Percentiles rank a stretch among this genome's conserved stretches.
Conservation (phyloP, 2,797 vertebrate genomes). For the Hozukius guyotensis region DNA sequence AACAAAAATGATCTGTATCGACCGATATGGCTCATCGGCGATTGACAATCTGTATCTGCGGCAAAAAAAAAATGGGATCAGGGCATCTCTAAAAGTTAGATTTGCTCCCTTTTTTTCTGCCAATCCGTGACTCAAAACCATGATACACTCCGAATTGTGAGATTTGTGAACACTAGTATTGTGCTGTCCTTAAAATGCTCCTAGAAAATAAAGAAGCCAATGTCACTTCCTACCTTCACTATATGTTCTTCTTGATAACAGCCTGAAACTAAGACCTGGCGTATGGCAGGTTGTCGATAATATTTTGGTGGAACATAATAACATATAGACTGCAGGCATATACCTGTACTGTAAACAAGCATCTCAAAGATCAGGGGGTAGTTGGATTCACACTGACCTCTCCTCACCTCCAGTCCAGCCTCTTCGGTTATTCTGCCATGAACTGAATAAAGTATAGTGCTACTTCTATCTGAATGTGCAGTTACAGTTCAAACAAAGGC, state of each 20-base stretch:
- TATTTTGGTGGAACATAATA: slow-evolving; percentile 7
- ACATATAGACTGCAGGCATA: neutral
- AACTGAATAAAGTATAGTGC: neutral
- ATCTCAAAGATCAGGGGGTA: neutral
- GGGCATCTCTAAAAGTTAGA: too few relatives aligned
- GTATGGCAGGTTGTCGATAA: neutral
- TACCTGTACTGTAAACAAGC: neutral
- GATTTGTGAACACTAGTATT: neutral
- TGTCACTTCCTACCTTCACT: neutral
- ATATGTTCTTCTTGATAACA: neutral
- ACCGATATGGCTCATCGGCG: too few relatives aligned
- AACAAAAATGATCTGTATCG: too few relatives aligned
- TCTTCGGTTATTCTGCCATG: neutral
- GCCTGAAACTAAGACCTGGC: neutral
- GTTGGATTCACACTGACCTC: slow-evolving; percentile 11
- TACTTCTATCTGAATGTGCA: slow-evolving; percentile 17
- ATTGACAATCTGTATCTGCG: too few relatives aligned
- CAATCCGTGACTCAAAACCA: too few relatives aligned
- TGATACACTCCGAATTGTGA: too few relatives aligned
- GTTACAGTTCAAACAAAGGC: slow-evolving; percentile 12
- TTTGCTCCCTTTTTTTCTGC: too few relatives aligned
- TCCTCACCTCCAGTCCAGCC: neutral
- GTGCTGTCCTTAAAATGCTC: neutral
- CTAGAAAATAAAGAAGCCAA: neutral
- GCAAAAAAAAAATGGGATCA: too few relatives aligned